Evolutionary conservation across 2,797 vertebrate species (phyloP).

Genomic region (Artibeus lituratus): DNA sequence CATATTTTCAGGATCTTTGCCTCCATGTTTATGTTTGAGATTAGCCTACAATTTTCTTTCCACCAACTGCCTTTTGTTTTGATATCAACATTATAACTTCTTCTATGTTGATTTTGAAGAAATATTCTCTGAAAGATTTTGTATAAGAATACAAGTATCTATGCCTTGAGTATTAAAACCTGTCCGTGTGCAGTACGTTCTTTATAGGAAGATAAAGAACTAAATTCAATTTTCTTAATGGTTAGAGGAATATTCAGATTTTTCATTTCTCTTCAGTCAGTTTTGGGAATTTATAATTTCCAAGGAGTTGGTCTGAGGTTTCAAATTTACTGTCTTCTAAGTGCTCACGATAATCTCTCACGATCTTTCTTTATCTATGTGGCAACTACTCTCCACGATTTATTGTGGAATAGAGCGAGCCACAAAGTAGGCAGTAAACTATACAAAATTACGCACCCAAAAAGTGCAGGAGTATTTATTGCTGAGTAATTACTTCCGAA

Average conservation of each 20-base stretch:
- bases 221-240: slow-evolving; percentile 4
- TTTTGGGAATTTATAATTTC: not conserved
- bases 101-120: slow-evolving; percentile 11
- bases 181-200: not conserved
- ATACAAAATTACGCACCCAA: not conserved
- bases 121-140: not conserved
- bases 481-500: not conserved
- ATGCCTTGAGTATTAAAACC: slow-evolving; percentile 16
- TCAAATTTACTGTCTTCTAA: not conserved
- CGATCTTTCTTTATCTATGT: not conserved
- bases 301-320: slow-evolving; percentile 4
- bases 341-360: not conserved
- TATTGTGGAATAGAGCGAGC: not conserved
- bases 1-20: not conserved
- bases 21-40: not conserved
- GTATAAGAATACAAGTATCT: slow-evolving; percentile 8
- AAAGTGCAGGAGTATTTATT: not conserved
- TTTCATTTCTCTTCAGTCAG: not conserved
- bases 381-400: not conserved
- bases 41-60: slow-evolving; percentile 38
- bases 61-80: slow-evolving; percentile 11
- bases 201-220: slow-evolving; percentile 25
- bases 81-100: slow-evolving; percentile 41
- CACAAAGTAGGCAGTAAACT: not conserved
- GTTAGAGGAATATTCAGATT: not conserved